These are phyloP conservation scores for Gavialis gangeticus DNA, from an alignment of 2,113 vertebrate genomes.

Conservation along the genomic window DNA sequence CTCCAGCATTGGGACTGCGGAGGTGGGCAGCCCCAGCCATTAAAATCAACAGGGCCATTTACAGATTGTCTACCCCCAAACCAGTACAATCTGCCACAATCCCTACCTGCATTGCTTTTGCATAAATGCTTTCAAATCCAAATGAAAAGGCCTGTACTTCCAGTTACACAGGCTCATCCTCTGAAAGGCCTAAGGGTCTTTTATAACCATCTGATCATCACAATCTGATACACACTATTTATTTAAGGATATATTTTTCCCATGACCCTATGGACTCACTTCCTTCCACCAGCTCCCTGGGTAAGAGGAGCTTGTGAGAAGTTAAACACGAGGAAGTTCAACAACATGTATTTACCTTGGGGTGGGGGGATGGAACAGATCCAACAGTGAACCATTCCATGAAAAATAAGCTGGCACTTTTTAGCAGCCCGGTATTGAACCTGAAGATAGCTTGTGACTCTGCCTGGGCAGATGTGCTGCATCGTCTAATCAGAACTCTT, in stretches of 20 bases:
- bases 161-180: background rate
- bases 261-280: slow-evolving; percentile 39
- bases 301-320: background rate
- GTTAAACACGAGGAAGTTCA: slow-evolving; percentile 30
- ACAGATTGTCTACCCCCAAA: background rate
- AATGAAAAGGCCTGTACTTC: background rate
- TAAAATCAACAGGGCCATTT: background rate
- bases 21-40: background rate
- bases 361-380: background rate
- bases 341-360: slow-evolving; percentile 25
- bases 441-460: background rate
- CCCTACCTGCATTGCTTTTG: background rate
- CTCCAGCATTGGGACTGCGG: background rate
- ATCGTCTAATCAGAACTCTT: slow-evolving; percentile 32
- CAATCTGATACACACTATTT: slow-evolving; percentile 2
- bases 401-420: background rate
- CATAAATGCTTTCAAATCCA: background rate
- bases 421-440: background rate
- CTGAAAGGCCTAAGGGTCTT: background rate
- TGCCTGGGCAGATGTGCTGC: slow-evolving; percentile 20
- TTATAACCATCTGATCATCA: background rate
- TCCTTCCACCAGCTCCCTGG: background rate
- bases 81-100: background rate
- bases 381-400: background rate
- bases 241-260: slow-evolving; percentile 42